Percentiles rank a stretch among this genome's conserved stretches.
Evolutionary conservation across 2,888 invertebrate genomes (phyloP).

Genomic region (Apeira syringaria): DNA sequence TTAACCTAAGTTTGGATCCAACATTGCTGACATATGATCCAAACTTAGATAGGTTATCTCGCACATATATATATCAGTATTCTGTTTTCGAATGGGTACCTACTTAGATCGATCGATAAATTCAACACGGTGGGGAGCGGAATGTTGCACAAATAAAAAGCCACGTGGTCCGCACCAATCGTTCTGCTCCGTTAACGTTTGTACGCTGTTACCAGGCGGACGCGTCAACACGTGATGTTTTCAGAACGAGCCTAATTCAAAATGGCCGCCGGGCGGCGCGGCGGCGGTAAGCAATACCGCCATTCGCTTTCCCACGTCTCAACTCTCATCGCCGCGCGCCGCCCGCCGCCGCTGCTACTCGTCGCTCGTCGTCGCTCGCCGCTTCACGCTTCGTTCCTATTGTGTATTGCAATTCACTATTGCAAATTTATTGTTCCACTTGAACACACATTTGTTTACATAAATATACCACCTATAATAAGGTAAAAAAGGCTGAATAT

Average conservation of each 20-base stretch:
- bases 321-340: slow-evolving; percentile 30
- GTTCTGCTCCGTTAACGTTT: slow-evolving; percentile 73
- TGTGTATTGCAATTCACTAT: slow-evolving; percentile 58
- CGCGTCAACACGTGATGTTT: slow-evolving; percentile 73
- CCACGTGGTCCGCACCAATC: slow-evolving; percentile 72
- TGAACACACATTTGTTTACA: no score
- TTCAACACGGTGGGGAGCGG: slow-evolving; percentile 48
- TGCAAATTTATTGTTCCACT: slow-evolving; percentile 52
- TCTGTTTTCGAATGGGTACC: slow-evolving; percentile 40
- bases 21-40: no score
- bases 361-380: slow-evolving; percentile 44
- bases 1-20: no score
- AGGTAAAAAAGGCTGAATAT: no score
- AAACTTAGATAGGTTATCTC: no score
- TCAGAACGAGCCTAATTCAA: slow-evolving; percentile 69
- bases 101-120: slow-evolving; percentile 57
- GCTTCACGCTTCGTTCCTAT: slow-evolving; percentile 65
- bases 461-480: no score
- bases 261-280: slow-evolving; percentile 60
- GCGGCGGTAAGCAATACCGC: slow-evolving; percentile 38
- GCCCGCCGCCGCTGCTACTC: not conserved
- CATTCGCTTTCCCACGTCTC: slow-evolving; percentile 77
- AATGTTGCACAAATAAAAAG: slow-evolving; percentile 76
- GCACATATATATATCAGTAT: no score
- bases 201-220: slow-evolving; percentile 77